Evolutionary conservation across 2,113 vertebrate genomes (phyloP).

Genomic region (Peromyscus polionotus): DNA sequence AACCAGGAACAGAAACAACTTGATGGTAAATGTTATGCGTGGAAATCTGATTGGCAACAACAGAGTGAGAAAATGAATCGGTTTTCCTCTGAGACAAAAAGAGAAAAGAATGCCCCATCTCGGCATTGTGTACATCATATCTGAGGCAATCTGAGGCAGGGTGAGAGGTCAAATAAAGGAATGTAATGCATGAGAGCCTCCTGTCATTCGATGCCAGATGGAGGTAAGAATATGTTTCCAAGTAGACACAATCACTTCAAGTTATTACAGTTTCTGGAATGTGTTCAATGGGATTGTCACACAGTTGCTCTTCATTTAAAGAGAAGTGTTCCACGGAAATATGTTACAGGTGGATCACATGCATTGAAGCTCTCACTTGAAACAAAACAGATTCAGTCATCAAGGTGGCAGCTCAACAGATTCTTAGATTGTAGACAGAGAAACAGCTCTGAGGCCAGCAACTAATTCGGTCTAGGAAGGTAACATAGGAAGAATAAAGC

Average conservation of each 20-base stretch:
- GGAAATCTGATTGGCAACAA: neutral
- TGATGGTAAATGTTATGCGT: neutral
- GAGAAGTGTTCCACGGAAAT: neutral
- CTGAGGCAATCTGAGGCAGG: neutral
- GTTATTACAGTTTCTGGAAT: neutral
- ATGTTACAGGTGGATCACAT: neutral
- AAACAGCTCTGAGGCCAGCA: neutral
- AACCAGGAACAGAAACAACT: neutral
- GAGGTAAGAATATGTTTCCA: neutral
- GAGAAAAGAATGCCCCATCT: neutral
- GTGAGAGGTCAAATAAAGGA: neutral
- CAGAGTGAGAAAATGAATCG: neutral
- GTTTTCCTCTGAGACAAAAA: neutral
- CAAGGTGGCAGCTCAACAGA: neutral
- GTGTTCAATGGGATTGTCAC: neutral
- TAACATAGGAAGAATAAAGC: neutral
- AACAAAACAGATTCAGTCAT: neutral
- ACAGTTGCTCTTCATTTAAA: neutral
- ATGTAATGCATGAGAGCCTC: neutral
- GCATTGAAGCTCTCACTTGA: neutral
- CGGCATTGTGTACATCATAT: neutral
- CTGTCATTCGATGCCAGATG: neutral
- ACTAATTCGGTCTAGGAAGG: neutral
- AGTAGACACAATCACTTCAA: neutral
- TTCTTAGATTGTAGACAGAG: neutral